phyloP scores from a whole-genome alignment of 2,888 invertebrate species.

The Hanleya hanleyi region DNA sequence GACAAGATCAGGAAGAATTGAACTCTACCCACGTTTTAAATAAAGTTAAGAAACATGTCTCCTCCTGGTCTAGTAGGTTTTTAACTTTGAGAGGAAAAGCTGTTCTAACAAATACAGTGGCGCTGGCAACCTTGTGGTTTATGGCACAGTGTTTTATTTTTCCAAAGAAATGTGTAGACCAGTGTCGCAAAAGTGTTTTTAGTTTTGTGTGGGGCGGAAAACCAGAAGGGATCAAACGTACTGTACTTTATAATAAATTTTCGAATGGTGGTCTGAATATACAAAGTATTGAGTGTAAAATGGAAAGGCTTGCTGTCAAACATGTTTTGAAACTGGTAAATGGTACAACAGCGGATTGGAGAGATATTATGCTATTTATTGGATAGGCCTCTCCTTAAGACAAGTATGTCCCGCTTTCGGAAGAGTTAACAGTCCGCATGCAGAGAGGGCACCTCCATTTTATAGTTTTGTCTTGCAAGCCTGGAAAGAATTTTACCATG shows the following conservation, averaged over 20 bases:
- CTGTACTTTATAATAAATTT: not conserved
- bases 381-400: constrained; percentile 6
- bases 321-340: constrained; percentile 2
- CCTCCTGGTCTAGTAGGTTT: not conserved
- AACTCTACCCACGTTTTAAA: not conserved
- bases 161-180: not conserved
- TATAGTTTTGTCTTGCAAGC: not conserved
- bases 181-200: not conserved
- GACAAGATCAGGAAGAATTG: not conserved
- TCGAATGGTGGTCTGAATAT: not conserved
- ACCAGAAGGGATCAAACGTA: not conserved
- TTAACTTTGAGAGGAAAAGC: not conserved
- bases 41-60: not conserved
- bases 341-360: not conserved
- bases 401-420: not conserved
- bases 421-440: not conserved
- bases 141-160: not conserved
- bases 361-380: constrained; percentile 1
- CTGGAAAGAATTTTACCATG: not conserved
- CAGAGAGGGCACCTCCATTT: not conserved
- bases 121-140: not conserved
- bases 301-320: not conserved
- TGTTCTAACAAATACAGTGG: not conserved
- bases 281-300: not conserved
- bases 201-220: constrained; percentile 2